phyloP scores from a whole-genome alignment of 2,888 invertebrate species.

The Biston stratarius region DNA sequence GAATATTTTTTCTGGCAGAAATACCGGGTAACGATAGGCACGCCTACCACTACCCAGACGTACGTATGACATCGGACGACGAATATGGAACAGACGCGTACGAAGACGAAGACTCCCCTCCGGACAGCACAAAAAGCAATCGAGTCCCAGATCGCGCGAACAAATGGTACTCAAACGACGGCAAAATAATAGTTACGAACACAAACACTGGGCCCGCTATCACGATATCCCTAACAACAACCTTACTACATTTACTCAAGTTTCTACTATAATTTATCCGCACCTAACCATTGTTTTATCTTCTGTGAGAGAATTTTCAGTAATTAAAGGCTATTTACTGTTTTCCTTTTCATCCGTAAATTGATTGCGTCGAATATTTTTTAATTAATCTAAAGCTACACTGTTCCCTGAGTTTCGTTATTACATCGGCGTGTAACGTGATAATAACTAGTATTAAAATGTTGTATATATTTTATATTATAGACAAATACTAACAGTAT shows the following conservation, averaged over 20 bases:
- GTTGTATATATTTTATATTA: constrained; percentile 75
- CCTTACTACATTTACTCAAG: constrained; percentile 42
- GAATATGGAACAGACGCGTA: constrained; percentile 77
- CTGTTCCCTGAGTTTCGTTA: constrained; percentile 21
- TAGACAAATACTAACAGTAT: constrained; percentile 60
- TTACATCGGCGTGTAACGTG: constrained; percentile 78
- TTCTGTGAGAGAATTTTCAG: constrained; percentile 25
- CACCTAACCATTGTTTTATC: constrained; percentile 37
- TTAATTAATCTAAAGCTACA: constrained; percentile 48
- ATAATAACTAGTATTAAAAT: constrained; percentile 83
- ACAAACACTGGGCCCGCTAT: constrained; percentile 55
- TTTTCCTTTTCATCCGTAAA: constrained; percentile 36
- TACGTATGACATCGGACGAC: constrained; percentile 72
- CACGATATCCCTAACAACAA: constrained; percentile 38
- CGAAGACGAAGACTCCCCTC: constrained; percentile 70
- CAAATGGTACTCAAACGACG: constrained; percentile 83
- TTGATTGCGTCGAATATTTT: constrained; percentile 40
- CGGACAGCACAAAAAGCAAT: constrained; percentile 73
- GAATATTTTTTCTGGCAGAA: constrained; percentile 61
- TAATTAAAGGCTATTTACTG: constrained; percentile 35
- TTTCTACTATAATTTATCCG: constrained; percentile 44
- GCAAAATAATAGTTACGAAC: constrained; percentile 65
- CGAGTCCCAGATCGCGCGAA: constrained; percentile 81
- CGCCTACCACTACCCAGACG: constrained; percentile 76
- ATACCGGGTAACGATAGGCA: constrained; percentile 82